These are phyloP conservation scores for Anas capensis DNA, from an alignment of 2,797 vertebrate genomes.

Conservation along the genomic window DNA sequence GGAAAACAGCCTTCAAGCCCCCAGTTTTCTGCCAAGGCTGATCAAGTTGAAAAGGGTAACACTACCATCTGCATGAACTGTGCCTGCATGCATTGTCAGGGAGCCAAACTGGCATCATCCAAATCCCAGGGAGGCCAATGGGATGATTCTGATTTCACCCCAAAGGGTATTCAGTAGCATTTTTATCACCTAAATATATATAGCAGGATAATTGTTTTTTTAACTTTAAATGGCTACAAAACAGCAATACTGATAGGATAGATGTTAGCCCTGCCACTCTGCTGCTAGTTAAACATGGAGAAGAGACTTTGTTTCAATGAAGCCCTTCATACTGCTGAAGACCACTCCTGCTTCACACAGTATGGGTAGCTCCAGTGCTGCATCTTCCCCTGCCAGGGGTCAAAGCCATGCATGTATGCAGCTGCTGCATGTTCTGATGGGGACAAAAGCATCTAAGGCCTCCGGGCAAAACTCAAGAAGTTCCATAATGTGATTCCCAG, in stretches of 20 bases:
- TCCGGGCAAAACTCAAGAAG: neutral
- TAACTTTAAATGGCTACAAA: neutral
- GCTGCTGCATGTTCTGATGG: neutral
- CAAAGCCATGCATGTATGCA: neutral
- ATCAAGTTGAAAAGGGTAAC: neutral
- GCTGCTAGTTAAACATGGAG: neutral
- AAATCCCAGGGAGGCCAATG: neutral
- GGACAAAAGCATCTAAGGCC: constrained; percentile 50
- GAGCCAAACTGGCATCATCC: neutral
- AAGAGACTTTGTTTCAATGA: neutral
- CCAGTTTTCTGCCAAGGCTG: neutral
- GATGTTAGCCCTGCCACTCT: neutral
- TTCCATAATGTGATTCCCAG: constrained; percentile 52
- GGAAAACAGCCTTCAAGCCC: neutral
- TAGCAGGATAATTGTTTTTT: neutral
- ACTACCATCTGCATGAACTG: constrained; percentile 3
- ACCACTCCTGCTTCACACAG: neutral
- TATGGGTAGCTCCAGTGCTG: neutral
- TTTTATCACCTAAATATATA: neutral
- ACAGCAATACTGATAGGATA: neutral
- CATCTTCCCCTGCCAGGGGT: neutral
- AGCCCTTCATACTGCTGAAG: neutral
- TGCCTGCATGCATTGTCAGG: neutral
- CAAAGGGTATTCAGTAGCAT: neutral
- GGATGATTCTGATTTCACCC: constrained; percentile 26